These are phyloP conservation scores for Epicampocera succincta DNA, from an alignment of 2,888 invertebrate genomes.

Conservation along the genomic window DNA sequence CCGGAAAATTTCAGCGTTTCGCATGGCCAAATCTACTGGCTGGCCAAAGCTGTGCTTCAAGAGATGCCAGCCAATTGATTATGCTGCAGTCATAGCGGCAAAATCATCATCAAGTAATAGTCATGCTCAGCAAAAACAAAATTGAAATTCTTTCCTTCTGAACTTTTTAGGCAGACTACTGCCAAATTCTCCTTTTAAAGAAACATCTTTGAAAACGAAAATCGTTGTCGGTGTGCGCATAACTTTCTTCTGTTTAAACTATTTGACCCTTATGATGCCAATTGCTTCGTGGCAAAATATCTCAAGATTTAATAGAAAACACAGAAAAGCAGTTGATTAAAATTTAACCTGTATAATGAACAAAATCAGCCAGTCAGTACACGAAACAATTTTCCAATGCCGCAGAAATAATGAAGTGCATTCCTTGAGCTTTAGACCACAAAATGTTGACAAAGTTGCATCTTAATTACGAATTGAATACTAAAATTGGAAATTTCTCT, in stretches of 20 bases:
- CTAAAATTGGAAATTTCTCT: constrained; percentile 3
- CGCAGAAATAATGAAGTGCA: constrained; percentile 10
- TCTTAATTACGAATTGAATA: constrained; percentile 40
- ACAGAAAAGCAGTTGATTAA: constrained; percentile 21
- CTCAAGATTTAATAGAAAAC: constrained; percentile 14
- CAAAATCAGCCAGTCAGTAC: not conserved
- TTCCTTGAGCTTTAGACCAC: constrained; percentile 1
- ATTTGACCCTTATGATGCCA: constrained; percentile 67
- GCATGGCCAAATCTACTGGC: constrained; percentile 25
- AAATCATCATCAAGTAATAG: constrained; percentile 58
- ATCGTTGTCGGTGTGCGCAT: constrained; percentile 51
- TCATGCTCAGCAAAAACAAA: constrained; percentile 44
- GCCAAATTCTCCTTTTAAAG: constrained; percentile 22
- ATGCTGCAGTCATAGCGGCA: constrained; percentile 67
- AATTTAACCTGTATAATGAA: constrained; percentile 42
- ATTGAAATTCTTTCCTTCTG: constrained; percentile 9
- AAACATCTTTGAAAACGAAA: constrained; percentile 46
- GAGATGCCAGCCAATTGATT: constrained; percentile 64
- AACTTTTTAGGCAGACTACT: constrained; percentile 1
- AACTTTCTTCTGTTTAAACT: constrained; percentile 70
- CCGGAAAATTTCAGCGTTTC: constrained; percentile 41
- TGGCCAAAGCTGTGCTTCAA: constrained; percentile 44
- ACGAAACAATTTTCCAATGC: constrained; percentile 3
- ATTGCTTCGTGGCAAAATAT: constrained; percentile 34
- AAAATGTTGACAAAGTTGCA: constrained; percentile 44